Evolutionary conservation across 2,113 vertebrate species (phyloP), one percentile per base, ranked within the genome.

Genomic region (Pterocles gutturalis): DNA sequence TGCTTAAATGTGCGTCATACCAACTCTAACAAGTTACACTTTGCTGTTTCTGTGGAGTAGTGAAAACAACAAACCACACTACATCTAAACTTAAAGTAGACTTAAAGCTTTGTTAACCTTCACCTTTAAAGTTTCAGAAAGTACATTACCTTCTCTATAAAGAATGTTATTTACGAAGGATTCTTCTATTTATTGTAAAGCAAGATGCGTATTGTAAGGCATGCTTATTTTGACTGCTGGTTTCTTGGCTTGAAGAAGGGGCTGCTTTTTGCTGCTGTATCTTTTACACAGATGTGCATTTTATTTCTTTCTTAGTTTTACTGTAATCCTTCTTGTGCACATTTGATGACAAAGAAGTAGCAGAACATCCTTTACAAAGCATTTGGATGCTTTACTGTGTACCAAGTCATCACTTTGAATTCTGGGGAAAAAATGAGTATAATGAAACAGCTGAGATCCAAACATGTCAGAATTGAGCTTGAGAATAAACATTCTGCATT

Each of bases 381-480:
- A 17, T 55, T 95, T 67, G 57, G 65, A 57, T 88, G 20, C 34
- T 91, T 64, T 54, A 61, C 26, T 75, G 29, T 46, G 38, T 83
- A 83, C 43, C n/a, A 45, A 36, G 51, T 90, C 14, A 51, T 80
- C 46, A 48, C 20, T 82, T 81, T 72, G 77, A 89, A 64, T 87
- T 87, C n/a, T 75, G 65, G 33, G 53, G 57, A 46, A 85, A 75
- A 92, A 84, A 80, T 55, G 4, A 67, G 46, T 89, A 7, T 84
- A 33, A 91, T 89, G 76, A 70, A 94, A 46, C 67, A 95, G 67
- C 71, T 61, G 82, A 90, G 75, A 89, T 60, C 60, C 66, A 91
- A 67, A 69, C 13, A 12, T 51, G 57, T 91, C 75, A 88, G 69
- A 70, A 64, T 55, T 92, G 67, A 89, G 45, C 53, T 54, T 67